These are phyloP conservation scores for Tyrannus savana DNA, from an alignment of 2,113 vertebrate species.

Conservation along the genomic window DNA sequence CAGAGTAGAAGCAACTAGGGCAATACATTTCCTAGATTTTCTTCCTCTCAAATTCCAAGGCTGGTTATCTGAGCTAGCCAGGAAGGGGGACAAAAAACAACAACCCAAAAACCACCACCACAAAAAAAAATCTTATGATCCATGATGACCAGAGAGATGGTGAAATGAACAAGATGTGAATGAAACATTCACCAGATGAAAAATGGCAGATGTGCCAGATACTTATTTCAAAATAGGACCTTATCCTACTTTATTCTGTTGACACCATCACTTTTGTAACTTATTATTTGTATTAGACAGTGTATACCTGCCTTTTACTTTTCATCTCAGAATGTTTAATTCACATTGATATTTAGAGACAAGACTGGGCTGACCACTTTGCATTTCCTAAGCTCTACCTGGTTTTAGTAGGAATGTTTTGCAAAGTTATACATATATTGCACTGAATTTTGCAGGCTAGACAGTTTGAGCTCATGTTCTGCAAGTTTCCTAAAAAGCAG, in stretches of 20 bases:
- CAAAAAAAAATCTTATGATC: background rate
- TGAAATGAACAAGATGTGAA: background rate
- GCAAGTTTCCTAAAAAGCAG: background rate
- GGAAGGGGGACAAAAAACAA: background rate
- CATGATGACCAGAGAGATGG: background rate
- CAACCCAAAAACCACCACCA: background rate
- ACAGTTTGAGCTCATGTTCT: slow-evolving; percentile 4
- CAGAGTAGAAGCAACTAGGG: background rate
- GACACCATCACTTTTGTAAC: background rate
- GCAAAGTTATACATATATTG: background rate
- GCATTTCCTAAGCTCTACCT: background rate
- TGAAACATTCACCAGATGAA: background rate
- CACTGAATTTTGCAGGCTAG: background rate
- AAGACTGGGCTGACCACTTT: background rate
- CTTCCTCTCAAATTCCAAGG: background rate
- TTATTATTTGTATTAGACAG: background rate
- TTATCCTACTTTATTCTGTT: background rate
- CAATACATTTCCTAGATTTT: background rate
- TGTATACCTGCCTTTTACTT: background rate
- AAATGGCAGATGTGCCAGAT: background rate
- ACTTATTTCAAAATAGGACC: background rate
- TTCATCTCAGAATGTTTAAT: background rate
- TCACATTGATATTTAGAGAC: background rate
- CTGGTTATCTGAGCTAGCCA: background rate
- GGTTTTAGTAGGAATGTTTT: background rate